phyloP scores from a whole-genome alignment of 2,113 vertebrate genomes.

The Ia io region DNA sequence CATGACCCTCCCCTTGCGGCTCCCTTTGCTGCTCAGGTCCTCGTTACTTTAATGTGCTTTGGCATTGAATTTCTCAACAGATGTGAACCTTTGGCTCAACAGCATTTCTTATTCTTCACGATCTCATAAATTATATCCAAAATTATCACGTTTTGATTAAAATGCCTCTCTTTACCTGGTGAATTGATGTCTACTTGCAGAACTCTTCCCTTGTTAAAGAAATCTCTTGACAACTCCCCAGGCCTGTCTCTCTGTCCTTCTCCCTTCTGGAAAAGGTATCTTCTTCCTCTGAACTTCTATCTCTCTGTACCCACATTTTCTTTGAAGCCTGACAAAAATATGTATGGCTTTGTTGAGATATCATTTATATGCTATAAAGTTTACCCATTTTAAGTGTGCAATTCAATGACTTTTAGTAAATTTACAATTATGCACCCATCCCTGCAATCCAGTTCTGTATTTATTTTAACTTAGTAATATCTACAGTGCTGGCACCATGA shows the following conservation, averaged over 20 bases:
- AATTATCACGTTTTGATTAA: background rate
- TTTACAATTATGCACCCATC: background rate
- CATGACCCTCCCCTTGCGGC: background rate
- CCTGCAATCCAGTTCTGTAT: background rate
- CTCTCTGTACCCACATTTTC: background rate
- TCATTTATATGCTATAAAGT: background rate
- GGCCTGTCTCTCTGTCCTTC: background rate
- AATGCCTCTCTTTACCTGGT: background rate
- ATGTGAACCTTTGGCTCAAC: background rate
- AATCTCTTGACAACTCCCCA: background rate
- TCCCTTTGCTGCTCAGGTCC: background rate
- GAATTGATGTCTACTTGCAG: background rate
- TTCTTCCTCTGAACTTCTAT: background rate
- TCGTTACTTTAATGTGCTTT: background rate
- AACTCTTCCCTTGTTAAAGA: background rate
- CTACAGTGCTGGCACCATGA: background rate
- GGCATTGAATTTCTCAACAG: background rate
- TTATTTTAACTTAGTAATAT: background rate
- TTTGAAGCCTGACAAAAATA: background rate
- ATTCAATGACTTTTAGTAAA: conserved; percentile 17
- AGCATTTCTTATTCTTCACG: background rate
- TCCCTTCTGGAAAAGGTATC: background rate
- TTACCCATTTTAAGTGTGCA: background rate
- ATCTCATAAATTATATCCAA: background rate
- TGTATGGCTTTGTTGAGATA: background rate